Conservation (phyloP, 2,888 invertebrate species). For the Gerris lacustris region DNA sequence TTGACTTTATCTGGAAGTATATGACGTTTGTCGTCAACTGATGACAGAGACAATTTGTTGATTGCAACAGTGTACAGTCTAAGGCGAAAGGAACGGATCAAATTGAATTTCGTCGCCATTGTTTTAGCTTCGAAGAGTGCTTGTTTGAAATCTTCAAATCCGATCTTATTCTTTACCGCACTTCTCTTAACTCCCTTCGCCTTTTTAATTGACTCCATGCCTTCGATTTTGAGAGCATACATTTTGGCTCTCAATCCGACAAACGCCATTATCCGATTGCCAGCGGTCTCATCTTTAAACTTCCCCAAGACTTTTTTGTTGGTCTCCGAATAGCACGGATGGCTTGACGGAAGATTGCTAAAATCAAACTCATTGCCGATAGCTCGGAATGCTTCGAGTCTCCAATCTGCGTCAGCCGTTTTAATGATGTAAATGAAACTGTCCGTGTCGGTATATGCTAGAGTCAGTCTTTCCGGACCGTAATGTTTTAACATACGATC, state of each 20-base stretch:
- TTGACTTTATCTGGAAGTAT: background rate
- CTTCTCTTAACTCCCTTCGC: conserved; percentile 16
- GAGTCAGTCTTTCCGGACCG: conserved; percentile 2
- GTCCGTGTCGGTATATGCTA: conserved; percentile 21
- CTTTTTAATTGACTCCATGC: conserved; percentile 25
- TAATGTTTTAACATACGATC: conserved; percentile 11
- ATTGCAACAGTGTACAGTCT: conserved; percentile 10
- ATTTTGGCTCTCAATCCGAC: conserved; percentile 32
- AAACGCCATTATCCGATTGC: conserved; percentile 33
- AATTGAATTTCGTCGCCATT: conserved; percentile 7
- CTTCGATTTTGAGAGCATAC: conserved; percentile 24
- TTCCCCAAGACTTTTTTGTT: conserved; percentile 32
- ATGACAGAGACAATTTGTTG: conserved; percentile 12
- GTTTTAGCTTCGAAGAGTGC: background rate
- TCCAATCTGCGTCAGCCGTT: conserved; percentile 12
- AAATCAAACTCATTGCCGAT: conserved; percentile 31
- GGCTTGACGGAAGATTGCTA: conserved; percentile 28
- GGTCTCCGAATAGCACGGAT: conserved; percentile 10
- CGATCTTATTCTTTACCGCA: conserved; percentile 8
- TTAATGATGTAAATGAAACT: conserved; percentile 14
- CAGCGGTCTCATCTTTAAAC: conserved; percentile 34
- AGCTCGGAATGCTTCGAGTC: conserved; percentile 7
- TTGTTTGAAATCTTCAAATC: conserved; percentile 10
- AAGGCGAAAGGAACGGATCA: conserved; percentile 11
- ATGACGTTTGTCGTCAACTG: conserved; percentile 15